Evolutionary conservation across 1,140 invertebrate genomes (phyloP).

Genomic region (Zaprionus camerounensis): DNA sequence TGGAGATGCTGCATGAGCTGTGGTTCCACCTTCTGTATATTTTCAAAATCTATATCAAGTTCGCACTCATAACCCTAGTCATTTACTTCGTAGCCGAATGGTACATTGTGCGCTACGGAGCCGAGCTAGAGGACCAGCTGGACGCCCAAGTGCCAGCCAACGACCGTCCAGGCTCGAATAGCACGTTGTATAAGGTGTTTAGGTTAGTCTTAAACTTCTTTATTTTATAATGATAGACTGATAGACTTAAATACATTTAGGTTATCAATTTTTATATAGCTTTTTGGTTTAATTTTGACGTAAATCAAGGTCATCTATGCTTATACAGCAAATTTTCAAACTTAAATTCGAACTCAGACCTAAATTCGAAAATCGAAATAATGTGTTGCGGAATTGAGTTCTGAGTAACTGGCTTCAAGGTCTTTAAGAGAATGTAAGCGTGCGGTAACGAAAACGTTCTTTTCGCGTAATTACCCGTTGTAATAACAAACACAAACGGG

Average conservation of each 20-base stretch:
- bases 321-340: neutral
- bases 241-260: neutral
- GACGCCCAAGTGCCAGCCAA: slow-evolving; percentile 52
- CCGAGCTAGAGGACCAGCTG: slow-evolving; percentile 67
- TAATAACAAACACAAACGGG: slow-evolving; percentile 66
- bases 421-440: slow-evolving; percentile 68
- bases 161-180: slow-evolving; percentile 61
- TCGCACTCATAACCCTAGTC: slow-evolving; percentile 64
- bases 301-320: slow-evolving; percentile 45
- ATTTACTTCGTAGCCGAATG: slow-evolving; percentile 75
- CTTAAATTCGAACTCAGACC: neutral
- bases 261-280: neutral
- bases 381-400: slow-evolving; percentile 14
- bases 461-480: slow-evolving; percentile 56
- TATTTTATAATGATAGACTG: slow-evolving; percentile 27
- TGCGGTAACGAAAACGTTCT: slow-evolving; percentile 53
- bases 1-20: slow-evolving; percentile 62
- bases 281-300: neutral
- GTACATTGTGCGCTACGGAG: slow-evolving; percentile 70
- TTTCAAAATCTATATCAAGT: slow-evolving; percentile 76
- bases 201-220: slow-evolving; percentile 76
- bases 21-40: slow-evolving; percentile 62
- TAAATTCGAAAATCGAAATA: slow-evolving; percentile 1
- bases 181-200: slow-evolving; percentile 66
- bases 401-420: slow-evolving; percentile 52